Base-by-base conservation (phyloP, 2,888 invertebrate genomes). In the Volucella inflata region DNA sequence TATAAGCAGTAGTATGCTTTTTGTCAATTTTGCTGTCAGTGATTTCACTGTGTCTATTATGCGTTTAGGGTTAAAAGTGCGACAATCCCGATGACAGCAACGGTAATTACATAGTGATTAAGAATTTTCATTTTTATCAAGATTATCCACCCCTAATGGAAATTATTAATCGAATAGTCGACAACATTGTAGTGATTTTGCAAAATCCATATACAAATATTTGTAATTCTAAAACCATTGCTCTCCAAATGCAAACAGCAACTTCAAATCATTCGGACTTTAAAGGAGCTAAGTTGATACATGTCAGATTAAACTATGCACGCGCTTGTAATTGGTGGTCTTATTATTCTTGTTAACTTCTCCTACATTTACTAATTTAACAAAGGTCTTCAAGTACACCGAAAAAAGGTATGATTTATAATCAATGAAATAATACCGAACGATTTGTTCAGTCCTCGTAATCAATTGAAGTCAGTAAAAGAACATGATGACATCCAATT, bases 401-500 rank as follows among this genome's bases (percentile, higher is more conserved):
- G 11, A 16, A 50, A 9, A 79, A 44, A 80, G 75, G 57, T 57
- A 59, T 75, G 70, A 80, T 84, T 80, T 65, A 84, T 80, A 80
- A 76, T 71, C 67, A 55, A 62, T 80, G 79, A 71, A 80, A 71
- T 76, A 71, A 67, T 68, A 82, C 62, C 48, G 67, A 77, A 80
- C 70, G 53, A 84, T 84, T 80, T 75, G 71, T 80, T 60, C 65
- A 70, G 51, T 17, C 30, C 59, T 75, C 44, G 48, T 55, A 80
- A 75, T 44, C 70, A 65, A 84, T 76, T 71, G 75, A 60, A 84
- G 70, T 65, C 68, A 57, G 51, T 14, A 74, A 74, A 36, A 30
- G 57, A 79, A 84, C 74, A 70, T 36, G 60, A 67, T 67, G 67
- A 78, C 67, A 68, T 62, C 48, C 48, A 48, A 55, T 42, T 21